Conservation (phyloP, 2,888 invertebrate species). For the Hydroisotoma schaefferi region DNA sequence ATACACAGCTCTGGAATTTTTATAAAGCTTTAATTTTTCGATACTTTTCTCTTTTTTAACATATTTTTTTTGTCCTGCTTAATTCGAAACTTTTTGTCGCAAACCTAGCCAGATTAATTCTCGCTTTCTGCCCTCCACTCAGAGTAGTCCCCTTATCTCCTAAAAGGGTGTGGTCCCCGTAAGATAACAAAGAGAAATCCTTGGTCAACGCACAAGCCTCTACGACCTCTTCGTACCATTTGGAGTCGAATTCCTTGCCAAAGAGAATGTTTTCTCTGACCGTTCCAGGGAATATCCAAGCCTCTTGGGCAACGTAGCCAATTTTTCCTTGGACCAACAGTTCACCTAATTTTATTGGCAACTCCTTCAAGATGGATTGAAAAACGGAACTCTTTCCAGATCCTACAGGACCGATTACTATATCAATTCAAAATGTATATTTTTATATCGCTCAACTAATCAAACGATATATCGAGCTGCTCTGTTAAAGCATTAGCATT, state of each 20-base stretch:
- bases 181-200: slow-evolving; percentile 54
- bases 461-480: neutral
- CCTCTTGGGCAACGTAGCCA: slow-evolving; percentile 63
- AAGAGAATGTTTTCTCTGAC: slow-evolving; percentile 35
- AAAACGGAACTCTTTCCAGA: slow-evolving; percentile 53
- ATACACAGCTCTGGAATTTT: slow-evolving; percentile 24
- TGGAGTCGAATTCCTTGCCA: slow-evolving; percentile 24
- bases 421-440: neutral
- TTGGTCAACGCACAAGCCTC: slow-evolving; percentile 54
- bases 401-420: slow-evolving; percentile 50
- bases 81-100: too few relatives aligned
- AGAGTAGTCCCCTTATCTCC: slow-evolving; percentile 55
- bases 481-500: neutral
- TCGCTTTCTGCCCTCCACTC: slow-evolving; percentile 71
- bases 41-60: neutral
- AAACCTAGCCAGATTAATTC: slow-evolving; percentile 67
- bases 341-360: slow-evolving; percentile 61
- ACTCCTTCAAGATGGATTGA: slow-evolving; percentile 68
- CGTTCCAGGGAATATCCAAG: slow-evolving; percentile 25
- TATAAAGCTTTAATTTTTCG: neutral
- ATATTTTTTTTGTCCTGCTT: neutral
- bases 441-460: neutral
- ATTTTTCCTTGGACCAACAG: slow-evolving; percentile 62
- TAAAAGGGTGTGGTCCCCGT: slow-evolving; percentile 56
- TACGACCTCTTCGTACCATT: slow-evolving; percentile 53